These are phyloP conservation scores for Notothenia rossii DNA, from an alignment of 2,113 vertebrate species.

Conservation along the genomic window DNA sequence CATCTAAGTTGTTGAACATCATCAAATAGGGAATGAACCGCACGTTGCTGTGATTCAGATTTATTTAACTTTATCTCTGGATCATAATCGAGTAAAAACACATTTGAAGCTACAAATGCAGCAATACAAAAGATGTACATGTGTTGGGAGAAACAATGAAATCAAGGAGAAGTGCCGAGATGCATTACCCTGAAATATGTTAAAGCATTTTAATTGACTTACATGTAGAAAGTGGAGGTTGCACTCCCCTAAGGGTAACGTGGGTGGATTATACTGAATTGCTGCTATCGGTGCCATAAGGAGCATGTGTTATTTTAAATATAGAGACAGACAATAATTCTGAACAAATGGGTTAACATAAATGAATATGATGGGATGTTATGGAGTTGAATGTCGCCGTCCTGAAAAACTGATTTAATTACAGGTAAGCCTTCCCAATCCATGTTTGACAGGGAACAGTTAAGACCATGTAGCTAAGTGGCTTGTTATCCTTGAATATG, in stretches of 20 bases:
- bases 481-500: conserved; percentile 65
- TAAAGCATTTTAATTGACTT: conserved; percentile 57
- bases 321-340: neutral
- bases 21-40: neutral
- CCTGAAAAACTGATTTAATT: conserved; percentile 35
- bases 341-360: conserved; percentile 7
- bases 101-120: neutral
- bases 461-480: conserved; percentile 43
- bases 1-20: neutral
- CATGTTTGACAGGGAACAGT: conserved; percentile 43
- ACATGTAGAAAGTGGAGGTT: conserved; percentile 43
- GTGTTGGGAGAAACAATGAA: neutral
- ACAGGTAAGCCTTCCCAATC: conserved; percentile 25
- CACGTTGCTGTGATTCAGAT: neutral
- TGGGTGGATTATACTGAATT: conserved; percentile 48
- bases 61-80: neutral
- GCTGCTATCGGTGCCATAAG: conserved; percentile 7
- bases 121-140: neutral
- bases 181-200: conserved; percentile 9
- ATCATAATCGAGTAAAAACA: conserved; percentile 9
- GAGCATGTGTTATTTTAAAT: conserved; percentile 28
- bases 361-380: neutral
- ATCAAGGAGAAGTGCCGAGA: conserved; percentile 8
- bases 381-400: conserved; percentile 3
- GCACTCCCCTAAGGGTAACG: conserved; percentile 25